Evolutionary conservation across 2,888 invertebrate species (phyloP), one percentile per base, ranked within the genome.

Genomic region (Therioaphis trifolii): DNA sequence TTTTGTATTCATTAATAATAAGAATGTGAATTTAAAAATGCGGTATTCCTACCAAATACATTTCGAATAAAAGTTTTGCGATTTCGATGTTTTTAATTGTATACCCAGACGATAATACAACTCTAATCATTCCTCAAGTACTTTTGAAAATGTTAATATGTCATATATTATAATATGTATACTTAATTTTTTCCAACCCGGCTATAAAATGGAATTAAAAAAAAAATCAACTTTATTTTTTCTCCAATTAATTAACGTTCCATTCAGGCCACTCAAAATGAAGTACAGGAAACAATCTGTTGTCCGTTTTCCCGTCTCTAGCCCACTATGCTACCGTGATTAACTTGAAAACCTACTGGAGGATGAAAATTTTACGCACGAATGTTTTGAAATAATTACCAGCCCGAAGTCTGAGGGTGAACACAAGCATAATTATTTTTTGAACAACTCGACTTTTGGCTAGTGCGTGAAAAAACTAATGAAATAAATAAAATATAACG

Each of bases 351-450:
- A 82, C 46, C 52, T 63, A 82, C 52, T 14, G 63, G 74, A 82
- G 82, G 72, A 72, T 82, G 69, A 79, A 82, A 74, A 82, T 63
- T 82, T 82, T 27, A 72, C 82, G 82, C 82, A 82, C 82, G 82
- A 82, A 82, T 40, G 82, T 82, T 82, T 82, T 82, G 35, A 74
- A 82, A 82, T 82, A 82, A 82, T 82, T 82, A 58, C 24, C 80
- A 27, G 27, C 24, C 72, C 52, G 21, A 52, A 40, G 49, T 29
- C 72, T 49, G 40, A 80, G 49, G 58, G 72, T 18, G 72, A 49
- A 68, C 11, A 21, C 21, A 2, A 52, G 24, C 49, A n/a, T 40
- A 40, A 46, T 46, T 46, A 46, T 77, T 66, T 52, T 68, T 24
- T 18, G 15, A 29, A 43, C 43, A 3, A 46, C 27, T 76, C 29